Evolutionary conservation across 2,888 invertebrate genomes (phyloP), one percentile per base, ranked within the genome.

Genomic region (Amorpha juglandis): DNA sequence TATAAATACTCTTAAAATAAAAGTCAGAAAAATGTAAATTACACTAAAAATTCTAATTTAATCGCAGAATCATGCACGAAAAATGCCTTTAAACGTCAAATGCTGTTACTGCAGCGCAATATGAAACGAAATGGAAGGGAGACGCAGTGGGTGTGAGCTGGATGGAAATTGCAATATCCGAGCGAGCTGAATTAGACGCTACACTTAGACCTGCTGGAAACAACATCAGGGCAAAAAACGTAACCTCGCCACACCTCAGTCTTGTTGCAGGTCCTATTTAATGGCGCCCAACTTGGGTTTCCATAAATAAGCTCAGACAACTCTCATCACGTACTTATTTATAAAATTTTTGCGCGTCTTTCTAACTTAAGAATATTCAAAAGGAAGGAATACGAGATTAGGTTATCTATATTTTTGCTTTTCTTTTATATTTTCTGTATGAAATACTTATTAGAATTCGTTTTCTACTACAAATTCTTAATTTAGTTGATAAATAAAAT

Each of bases 151-250:
- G 81, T 84, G 82, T 79, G 82, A 82, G 83, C 78, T 78, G 78
- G 81, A 80, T 85, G 88, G 87, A 87, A 90, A 90, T 90, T 88
- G 90, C 89, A 91, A 90, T 90, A 90, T 89, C 87, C 87, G 82
- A 81, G 78, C 77, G 70, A 78, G 76, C 76, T 71, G 81, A 84
- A 86, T 86, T 84, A 86, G 78, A 73, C 73, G 68, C 72, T 67
- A 73, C 71, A 73, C 68, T 69, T 68, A 63, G 63, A 62, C 55
- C 69, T 65, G 68, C 85, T 87, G 73, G 85, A 87, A 75, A 71
- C 66, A 62, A 47, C 63, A 27, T 62, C 62, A n/a, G n/a, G 8
- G 7, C 33, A 64, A 12, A 65, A 65, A 62, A 27, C 1, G 3
- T 35, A 42, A 65, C 11, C 53, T 14, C 42, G 21, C 42, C 12